phyloP scores from a whole-genome alignment of 2,888 invertebrate species.

The Penaeus monodon region DNA sequence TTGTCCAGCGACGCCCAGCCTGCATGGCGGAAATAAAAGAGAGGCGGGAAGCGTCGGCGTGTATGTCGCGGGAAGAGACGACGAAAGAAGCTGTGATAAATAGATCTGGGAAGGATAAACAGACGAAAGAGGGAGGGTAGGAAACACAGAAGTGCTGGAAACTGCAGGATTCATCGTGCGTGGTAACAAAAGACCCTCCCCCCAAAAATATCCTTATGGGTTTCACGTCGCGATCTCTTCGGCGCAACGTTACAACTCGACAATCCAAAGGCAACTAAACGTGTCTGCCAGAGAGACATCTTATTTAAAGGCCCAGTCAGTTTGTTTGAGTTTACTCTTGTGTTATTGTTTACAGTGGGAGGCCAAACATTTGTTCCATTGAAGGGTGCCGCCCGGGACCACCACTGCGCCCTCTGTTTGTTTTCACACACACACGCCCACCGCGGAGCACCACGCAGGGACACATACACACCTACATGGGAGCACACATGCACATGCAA shows the following conservation, averaged over 20 bases:
- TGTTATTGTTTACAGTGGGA: constrained; percentile 61
- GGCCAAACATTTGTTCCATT: constrained; percentile 62
- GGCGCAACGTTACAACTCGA: not conserved
- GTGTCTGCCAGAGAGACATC: constrained; percentile 54
- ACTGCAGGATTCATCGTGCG: not conserved
- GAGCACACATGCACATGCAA: too few relatives aligned
- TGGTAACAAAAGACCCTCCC: too few relatives aligned
- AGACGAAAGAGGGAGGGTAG: constrained; percentile 24
- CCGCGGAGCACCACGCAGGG: constrained; percentile 14
- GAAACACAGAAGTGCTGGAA: constrained; percentile 9
- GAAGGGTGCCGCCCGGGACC: constrained; percentile 59
- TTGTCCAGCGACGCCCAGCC: not conserved
- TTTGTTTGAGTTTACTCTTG: constrained; percentile 61
- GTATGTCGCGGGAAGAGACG: constrained; percentile 27
- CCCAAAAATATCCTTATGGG: too few relatives aligned
- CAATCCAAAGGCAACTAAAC: constrained; percentile 46
- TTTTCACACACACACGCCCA: constrained; percentile 53
- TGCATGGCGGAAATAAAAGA: constrained; percentile 37
- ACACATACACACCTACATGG: too few relatives aligned
- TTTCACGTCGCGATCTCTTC: too few relatives aligned
- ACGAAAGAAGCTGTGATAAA: constrained; percentile 33
- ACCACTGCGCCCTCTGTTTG: constrained; percentile 52
- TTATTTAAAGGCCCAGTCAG: constrained; percentile 60
- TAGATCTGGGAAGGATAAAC: constrained; percentile 44
- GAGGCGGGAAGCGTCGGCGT: constrained; percentile 21